These are phyloP conservation scores for Neofelis nebulosa DNA, from an alignment of 2,113 vertebrate genomes.

Conservation along the genomic window DNA sequence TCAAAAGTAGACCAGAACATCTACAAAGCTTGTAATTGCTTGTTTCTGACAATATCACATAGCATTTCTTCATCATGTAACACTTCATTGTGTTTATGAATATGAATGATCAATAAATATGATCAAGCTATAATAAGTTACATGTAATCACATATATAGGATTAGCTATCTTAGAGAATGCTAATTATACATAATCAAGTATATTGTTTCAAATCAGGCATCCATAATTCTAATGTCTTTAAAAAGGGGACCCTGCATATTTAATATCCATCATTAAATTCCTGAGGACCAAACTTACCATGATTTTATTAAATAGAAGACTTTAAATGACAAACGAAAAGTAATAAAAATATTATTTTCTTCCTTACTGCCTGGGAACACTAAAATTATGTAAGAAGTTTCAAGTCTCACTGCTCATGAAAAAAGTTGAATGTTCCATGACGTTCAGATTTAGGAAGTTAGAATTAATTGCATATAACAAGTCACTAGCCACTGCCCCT, in stretches of 20 bases:
- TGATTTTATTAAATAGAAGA: not conserved
- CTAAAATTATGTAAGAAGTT: not conserved
- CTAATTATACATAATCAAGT: not conserved
- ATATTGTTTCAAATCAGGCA: conserved; percentile 23
- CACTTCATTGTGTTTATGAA: not conserved
- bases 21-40: not conserved
- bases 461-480: not conserved
- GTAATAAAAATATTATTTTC: not conserved
- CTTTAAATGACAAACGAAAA: conserved; percentile 27
- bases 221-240: conserved; percentile 27
- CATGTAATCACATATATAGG: not conserved
- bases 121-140: conserved; percentile 15
- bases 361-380: not conserved
- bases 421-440: not conserved
- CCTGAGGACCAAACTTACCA: not conserved
- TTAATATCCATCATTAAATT: conserved; percentile 15
- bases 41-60: not conserved
- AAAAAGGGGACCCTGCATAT: not conserved
- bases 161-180: not conserved
- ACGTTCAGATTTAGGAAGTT: not conserved
- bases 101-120: not conserved
- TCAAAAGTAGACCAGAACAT: not conserved
- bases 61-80: not conserved
- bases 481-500: not conserved
- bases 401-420: not conserved